Evolutionary conservation across 2,113 vertebrate genomes (phyloP), one percentile per base, ranked within the genome.

Genomic region (Psettodes erumei): DNA sequence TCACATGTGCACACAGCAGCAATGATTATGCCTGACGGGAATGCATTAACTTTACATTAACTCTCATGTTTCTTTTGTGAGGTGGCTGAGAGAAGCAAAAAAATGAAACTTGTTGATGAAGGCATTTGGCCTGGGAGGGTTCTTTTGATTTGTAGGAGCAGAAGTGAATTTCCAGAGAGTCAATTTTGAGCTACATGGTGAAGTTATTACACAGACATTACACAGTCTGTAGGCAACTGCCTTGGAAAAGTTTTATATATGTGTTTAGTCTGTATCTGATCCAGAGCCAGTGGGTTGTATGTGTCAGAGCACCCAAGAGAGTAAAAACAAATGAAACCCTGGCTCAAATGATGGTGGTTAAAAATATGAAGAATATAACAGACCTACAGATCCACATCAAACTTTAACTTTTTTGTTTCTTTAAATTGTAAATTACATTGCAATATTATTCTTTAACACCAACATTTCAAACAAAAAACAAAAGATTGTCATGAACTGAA

Each of bases 101-200:
- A 79, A 58, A 72, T 53, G 61, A 81, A 75, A 81, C 70, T 59
- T 86, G 56, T 79, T 84, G 84, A 74, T 50, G 32, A 85, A 60
- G 63, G 25, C 32, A 38, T 77, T 70, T 77, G 69, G 82, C 89
- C 77, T 87, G 64, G 59, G 81, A 83, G 84, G 81, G 38, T 66
- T 84, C 35, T 64, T 68, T 79, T 79, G 72, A 79, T 86, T 64
- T 76, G 68, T 75, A 56, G 61, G 62, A 77, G 77, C 73, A 75
- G 77, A 51, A 66, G 43, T 61, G 27, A 56, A 78, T 90, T 80
- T 82, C 78, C 83, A 72, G 48, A 63, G 11, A 73, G 60, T 65
- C 66, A 27, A 33, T 64, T 66, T 67, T 32, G 8, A 62, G 56
- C 38, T 64, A 10, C 32, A 66, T 64, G 54, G 65, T 64, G 62